These are phyloP conservation scores for Luidia sarsii DNA, from an alignment of 53 echinoderm and acorn worm species.

Conservation along the genomic window DNA sequence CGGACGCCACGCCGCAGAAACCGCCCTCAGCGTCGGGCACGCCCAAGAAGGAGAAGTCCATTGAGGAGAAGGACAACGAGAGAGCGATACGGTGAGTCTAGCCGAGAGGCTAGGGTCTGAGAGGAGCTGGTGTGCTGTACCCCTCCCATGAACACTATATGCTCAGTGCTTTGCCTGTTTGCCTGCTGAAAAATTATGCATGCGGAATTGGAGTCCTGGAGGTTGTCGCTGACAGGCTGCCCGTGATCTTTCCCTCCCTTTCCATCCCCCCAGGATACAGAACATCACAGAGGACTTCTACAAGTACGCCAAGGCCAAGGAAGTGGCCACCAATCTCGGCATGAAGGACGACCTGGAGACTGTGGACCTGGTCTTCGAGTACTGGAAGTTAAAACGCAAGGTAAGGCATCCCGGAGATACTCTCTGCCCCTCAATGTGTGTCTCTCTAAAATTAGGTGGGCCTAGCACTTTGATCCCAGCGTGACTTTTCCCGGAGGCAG, in stretches of 20 bases:
- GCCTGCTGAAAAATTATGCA: no score
- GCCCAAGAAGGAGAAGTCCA: conserved; percentile 83
- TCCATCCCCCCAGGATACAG: conserved; percentile 68
- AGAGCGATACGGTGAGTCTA: conserved; percentile 81
- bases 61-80: conserved; percentile 95
- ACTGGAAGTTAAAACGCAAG: conserved; percentile 98
- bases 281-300: conserved; percentile 87
- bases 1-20: conserved; percentile 59
- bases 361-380: conserved; percentile 83
- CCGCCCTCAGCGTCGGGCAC: conserved; percentile 32
- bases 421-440: no score
- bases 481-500: no score
- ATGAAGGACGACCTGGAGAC: conserved; percentile 86
- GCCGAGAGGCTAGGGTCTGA: no score
- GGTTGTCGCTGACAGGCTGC: no score
- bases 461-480: no score
- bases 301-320: conserved; percentile 85
- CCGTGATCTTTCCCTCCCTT: not conserved
- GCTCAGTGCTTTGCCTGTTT: no score
- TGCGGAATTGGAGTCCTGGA: no score
- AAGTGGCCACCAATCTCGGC: conserved; percentile 65
- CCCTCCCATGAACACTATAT: no score
- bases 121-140: no score
- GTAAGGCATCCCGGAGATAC: no score
- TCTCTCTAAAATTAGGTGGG: no score